Percentiles rank a stretch among this genome's conserved stretches.
Conservation (phyloP, 2,888 invertebrate genomes). For the Cephus spinipes region DNA sequence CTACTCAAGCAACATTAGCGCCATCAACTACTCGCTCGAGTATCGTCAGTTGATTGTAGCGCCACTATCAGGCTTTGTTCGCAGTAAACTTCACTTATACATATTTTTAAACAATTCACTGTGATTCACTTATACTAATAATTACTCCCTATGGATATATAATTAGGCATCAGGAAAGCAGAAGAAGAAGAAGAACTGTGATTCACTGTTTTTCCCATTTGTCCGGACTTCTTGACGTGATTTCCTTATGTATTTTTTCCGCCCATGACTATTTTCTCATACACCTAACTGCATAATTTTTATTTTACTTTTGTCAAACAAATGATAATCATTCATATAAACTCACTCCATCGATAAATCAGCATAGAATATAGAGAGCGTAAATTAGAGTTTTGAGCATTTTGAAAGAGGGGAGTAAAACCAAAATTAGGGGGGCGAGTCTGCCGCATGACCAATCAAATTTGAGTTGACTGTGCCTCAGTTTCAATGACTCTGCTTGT, state of each 20-base stretch:
- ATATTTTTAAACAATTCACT: neutral
- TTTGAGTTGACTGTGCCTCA: too few relatives aligned
- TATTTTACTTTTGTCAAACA: neutral
- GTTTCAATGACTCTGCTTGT: too few relatives aligned
- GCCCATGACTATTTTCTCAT: neutral
- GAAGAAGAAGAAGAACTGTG: too few relatives aligned
- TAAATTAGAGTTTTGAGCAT: too few relatives aligned
- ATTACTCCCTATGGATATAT: too few relatives aligned
- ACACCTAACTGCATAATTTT: neutral
- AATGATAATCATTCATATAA: neutral
- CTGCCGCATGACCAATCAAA: too few relatives aligned
- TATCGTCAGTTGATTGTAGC: neutral
- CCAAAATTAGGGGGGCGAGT: too few relatives aligned
- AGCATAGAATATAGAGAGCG: too few relatives aligned
- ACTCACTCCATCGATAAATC: neutral
- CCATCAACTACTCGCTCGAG: neutral
- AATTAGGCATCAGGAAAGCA: too few relatives aligned
- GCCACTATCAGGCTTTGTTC: neutral
- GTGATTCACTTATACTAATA: too few relatives aligned
- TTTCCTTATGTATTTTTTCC: neutral
- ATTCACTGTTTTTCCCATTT: too few relatives aligned
- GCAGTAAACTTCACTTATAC: neutral
- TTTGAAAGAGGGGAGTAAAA: too few relatives aligned
- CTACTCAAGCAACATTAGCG: neutral
- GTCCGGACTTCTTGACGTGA: neutral